Base-by-base conservation (phyloP, 2,797 vertebrate genomes). In the Scleropages formosus region DNA sequence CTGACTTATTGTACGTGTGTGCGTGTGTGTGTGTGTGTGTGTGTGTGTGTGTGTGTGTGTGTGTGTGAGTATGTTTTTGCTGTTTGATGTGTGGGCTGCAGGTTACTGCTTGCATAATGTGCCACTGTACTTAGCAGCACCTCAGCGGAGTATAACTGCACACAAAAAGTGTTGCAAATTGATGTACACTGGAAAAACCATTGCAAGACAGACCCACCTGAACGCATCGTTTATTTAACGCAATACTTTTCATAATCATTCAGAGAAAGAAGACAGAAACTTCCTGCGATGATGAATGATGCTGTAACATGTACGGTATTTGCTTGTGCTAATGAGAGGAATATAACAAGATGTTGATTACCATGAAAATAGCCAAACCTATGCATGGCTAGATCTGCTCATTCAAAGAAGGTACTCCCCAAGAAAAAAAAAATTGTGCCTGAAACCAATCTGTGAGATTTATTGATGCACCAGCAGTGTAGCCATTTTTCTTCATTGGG, bases 231-330 rank as follows among this genome's bases (percentile, higher is more conserved):
- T 16, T 68, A 49, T 51, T 68, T 68, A 47, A 12, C 47, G 20
- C 66, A 68, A 51, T 44, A 66, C 51, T 69, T 69, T 69, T 69
- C 15, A 51, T 24, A 69, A 24, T 69, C 24, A 51, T 49, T 49
- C 66, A 49, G 44, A 20, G 44, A 49, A 15, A 11, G 44, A 51
- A 49, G 47, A 39, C 6, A 39, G 31, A 15, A 51, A 7, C 11
- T 0, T 69, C 66, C 11, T 26, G 20, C n/a, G 44, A 69, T 69
- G 66, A 69, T 69, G 51, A 26, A 69, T 24, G n/a, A 69, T 51
- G 22, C 20, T 4, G 47, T 16, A 47, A 12, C 4, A 8, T 49
- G 31, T 31, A 51, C 51, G 15, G 22, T 44, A 16, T 69, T 15
- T 51, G 20, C 3, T 47, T 22, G 12, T 15, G 20, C 12, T 15